Evolutionary conservation across 2,888 invertebrate species (phyloP).

Genomic region (Drosophila monieri): DNA sequence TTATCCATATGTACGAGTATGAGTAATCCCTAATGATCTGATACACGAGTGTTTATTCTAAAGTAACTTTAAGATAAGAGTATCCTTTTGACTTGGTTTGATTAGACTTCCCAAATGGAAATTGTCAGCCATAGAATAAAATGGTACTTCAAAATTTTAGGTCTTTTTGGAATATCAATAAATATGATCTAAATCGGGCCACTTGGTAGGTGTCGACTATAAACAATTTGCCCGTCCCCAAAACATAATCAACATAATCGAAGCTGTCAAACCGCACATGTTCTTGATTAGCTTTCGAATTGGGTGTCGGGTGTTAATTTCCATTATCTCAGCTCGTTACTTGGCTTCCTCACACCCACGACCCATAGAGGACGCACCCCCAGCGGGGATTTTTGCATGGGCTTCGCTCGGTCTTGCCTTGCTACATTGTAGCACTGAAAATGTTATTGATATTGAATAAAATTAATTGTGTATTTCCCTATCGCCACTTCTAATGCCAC

Average conservation of each 20-base stretch:
- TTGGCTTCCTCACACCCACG: constrained; percentile 35
- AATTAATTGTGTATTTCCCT: constrained; percentile 27
- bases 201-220: neutral
- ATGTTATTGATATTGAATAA: constrained; percentile 35
- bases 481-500: constrained; percentile 1
- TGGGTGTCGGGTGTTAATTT: neutral
- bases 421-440: constrained; percentile 25
- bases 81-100: too few relatives aligned
- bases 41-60: too few relatives aligned
- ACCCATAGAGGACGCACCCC: constrained; percentile 1
- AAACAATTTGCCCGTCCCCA: neutral
- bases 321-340: constrained; percentile 23
- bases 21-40: too few relatives aligned
- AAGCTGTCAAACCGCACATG: constrained; percentile 11
- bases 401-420: constrained; percentile 21
- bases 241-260: constrained; percentile 13
- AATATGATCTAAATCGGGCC: constrained; percentile 8
- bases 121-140: too few relatives aligned
- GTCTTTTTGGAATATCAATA: neutral
- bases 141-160: too few relatives aligned
- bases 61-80: too few relatives aligned
- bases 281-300: constrained; percentile 5
- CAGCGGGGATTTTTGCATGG: constrained; percentile 8
- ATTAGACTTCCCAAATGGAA: too few relatives aligned
- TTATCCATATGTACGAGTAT: too few relatives aligned